Conservation (phyloP, 2,797 vertebrate genomes). For the Cichlasoma orientale region DNA sequence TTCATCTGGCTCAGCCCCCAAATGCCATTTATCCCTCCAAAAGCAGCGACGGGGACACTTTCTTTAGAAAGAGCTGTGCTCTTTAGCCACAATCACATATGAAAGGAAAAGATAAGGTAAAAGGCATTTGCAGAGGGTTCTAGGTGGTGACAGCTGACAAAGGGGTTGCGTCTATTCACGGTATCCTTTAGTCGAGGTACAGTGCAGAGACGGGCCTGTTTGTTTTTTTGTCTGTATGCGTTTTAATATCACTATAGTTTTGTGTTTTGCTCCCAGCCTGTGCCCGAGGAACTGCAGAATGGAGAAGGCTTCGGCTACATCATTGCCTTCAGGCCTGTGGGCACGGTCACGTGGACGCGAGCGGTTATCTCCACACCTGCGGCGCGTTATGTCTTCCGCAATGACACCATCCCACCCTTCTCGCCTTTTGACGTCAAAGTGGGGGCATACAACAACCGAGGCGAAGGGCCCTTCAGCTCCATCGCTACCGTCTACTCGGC, state of each 20-base stretch:
- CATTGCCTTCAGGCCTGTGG: constrained; percentile 89
- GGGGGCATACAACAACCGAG: constrained; percentile 92
- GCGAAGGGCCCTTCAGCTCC: constrained; percentile 94
- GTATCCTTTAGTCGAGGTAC: constrained; percentile 16
- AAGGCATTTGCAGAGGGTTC: constrained; percentile 29
- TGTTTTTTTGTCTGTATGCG: constrained; percentile 80
- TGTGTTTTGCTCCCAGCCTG: constrained; percentile 88
- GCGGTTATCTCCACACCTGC: constrained; percentile 87
- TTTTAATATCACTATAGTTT: constrained; percentile 90
- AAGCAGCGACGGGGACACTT: constrained; percentile 55
- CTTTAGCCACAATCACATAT: constrained; percentile 58
- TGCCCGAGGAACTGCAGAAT: constrained; percentile 94
- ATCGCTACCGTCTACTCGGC: constrained; percentile 90
- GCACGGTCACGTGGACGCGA: constrained; percentile 89
- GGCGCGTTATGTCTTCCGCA: constrained; percentile 87
- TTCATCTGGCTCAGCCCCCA: constrained; percentile 48
- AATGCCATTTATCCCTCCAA: constrained; percentile 62
- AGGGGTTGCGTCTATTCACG: constrained; percentile 13
- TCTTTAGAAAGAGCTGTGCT: constrained; percentile 54
- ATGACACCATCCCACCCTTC: constrained; percentile 91
- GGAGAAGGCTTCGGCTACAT: constrained; percentile 95
- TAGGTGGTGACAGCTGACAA: constrained; percentile 3
- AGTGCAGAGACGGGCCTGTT: constrained; percentile 64
- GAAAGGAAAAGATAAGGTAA: constrained; percentile 36
- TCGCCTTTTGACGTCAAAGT: constrained; percentile 92